phyloP scores from a whole-genome alignment of 2,797 vertebrate genomes.

The Rhinella marina region DNA sequence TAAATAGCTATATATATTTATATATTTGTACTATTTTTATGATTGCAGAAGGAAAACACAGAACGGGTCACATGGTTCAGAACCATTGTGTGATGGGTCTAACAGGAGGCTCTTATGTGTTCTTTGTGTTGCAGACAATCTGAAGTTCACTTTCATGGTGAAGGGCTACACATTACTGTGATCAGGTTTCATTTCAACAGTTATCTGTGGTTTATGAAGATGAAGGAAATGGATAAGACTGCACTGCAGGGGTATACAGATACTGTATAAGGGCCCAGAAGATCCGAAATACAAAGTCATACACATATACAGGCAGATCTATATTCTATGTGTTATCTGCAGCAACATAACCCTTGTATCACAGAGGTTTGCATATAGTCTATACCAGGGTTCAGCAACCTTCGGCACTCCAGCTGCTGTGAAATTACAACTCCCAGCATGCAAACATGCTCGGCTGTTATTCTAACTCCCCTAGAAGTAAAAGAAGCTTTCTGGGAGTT shows the following conservation, averaged over 20 bases:
- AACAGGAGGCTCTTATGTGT: background rate
- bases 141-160: slow-evolving; percentile 7
- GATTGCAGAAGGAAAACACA: slow-evolving; percentile 16
- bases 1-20: slow-evolving; percentile 45
- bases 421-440: no score
- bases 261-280: background rate
- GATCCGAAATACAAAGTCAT: background rate
- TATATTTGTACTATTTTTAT: slow-evolving; percentile 52
- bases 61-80: background rate
- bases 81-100: slow-evolving; percentile 3
- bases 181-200: background rate
- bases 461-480: no score
- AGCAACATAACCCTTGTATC: background rate
- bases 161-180: slow-evolving; percentile 59
- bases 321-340: background rate
- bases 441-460: no score
- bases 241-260: background rate
- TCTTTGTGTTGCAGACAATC: slow-evolving; percentile 43
- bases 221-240: slow-evolving; percentile 21
- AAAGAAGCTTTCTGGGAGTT: no score
- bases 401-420: no score
- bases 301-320: background rate
- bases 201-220: background rate
- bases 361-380: no score
- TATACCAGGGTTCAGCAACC: background rate